Base-by-base conservation (phyloP, 2,888 invertebrate species). In the Hypolimnas misippus region DNA sequence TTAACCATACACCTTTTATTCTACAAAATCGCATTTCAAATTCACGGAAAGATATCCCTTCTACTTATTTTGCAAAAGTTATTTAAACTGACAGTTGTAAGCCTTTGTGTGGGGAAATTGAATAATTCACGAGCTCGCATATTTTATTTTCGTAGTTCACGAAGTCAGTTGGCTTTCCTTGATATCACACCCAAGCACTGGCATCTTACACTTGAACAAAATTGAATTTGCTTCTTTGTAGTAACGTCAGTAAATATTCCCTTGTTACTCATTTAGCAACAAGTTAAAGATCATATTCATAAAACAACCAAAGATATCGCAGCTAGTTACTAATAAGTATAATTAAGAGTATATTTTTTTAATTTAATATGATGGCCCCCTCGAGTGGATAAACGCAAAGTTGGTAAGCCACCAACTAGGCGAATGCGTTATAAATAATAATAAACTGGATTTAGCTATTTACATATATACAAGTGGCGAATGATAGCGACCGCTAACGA, bases 111-210 rank as follows among this genome's bases (percentile, higher is more conserved):
- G 38, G 33, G 42, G 33, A 52, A 62, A 57, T 57, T 25, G 50
- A 57, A 62, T 65, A 57, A 54, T 57, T 49, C 49, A 54, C 31
- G 21, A 65, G 35, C 19, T 65, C 35, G 62, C 54, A 58, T 53
- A 62, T 62, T 67, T 59, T 65, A 62, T 62, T 59, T 59, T 67
- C 53, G 44, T 57, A 58, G 35, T 53, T 55, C 33, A 63, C 42
- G 56, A 68, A 64, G 49, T 51, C 33, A 35, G n/a, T n/a, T n/a
- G 44, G 49, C 25, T 63, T 63, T 58, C 14, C 50, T 61, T 40
- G 57, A 63, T 68, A 66, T 59, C 66, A 44, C 38, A 61, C 55
- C 55, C 50, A 46, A 57, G 66, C 59, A 50, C 55, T 61, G 46
- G 57, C 42, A 52, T 33, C 33, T 59, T 56, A 57, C 44, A 58